Conservation (phyloP, 2,888 invertebrate species). For the Brachyptera risi region DNA sequence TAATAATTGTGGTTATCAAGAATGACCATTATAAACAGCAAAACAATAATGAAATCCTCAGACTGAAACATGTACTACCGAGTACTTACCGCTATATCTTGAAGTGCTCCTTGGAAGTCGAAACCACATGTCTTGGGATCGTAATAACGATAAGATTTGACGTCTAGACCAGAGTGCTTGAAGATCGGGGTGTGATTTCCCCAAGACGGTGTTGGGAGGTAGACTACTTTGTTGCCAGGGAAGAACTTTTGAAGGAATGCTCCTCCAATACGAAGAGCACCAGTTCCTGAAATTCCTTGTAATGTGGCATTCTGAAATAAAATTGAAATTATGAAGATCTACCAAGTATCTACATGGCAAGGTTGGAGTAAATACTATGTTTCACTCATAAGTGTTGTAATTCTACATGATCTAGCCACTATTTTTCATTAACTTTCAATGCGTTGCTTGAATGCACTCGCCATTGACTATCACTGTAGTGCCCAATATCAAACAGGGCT, state of each 20-base stretch:
- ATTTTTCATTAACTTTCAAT: too few species aligned
- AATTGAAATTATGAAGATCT: constrained; percentile 23
- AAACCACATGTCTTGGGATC: constrained; percentile 90
- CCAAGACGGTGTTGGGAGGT: constrained; percentile 93
- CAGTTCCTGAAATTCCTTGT: constrained; percentile 95
- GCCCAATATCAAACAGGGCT: too few species aligned
- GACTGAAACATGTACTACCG: background rate
- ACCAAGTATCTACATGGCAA: too few species aligned
- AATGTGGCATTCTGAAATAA: constrained; percentile 58
- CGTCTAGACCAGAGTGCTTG: constrained; percentile 77
- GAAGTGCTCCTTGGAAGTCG: constrained; percentile 82
- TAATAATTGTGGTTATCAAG: background rate
- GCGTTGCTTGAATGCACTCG: too few species aligned
- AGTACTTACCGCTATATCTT: constrained; percentile 75
- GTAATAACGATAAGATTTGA: constrained; percentile 91
- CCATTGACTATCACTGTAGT: too few species aligned
- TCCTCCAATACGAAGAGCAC: constrained; percentile 89
- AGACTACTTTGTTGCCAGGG: constrained; percentile 73
- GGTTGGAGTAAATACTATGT: too few species aligned
- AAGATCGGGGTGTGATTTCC: constrained; percentile 97
- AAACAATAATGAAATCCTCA: background rate
- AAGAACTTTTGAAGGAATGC: constrained; percentile 82
- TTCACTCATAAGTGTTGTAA: too few species aligned
- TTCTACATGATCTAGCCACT: too few species aligned
- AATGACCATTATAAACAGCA: background rate